Evolutionary conservation across 2,797 vertebrate genomes (phyloP).

Genomic region (Thripadectes ignobilis): DNA sequence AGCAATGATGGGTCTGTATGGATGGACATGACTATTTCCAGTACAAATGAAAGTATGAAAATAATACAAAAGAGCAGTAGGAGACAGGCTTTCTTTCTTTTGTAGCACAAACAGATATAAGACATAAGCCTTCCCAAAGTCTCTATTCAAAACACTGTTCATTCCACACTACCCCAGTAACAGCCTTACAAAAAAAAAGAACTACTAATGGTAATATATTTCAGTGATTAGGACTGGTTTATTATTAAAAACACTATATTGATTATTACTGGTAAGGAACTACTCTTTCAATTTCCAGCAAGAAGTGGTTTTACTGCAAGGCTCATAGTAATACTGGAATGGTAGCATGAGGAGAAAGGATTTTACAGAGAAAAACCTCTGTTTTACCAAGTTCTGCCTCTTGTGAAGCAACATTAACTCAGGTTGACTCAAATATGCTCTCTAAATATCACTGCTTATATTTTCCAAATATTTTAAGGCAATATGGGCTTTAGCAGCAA

Average conservation of each 20-base stretch:
- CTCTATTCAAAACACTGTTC: background rate
- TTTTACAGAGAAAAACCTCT: background rate
- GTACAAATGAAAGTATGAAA: background rate
- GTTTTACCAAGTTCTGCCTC: background rate
- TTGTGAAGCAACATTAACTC: background rate
- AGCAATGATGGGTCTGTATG: background rate
- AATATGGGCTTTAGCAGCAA: background rate
- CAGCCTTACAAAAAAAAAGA: background rate
- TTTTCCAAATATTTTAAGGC: background rate
- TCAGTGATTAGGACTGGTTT: background rate
- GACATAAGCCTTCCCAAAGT: background rate
- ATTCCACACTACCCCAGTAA: background rate
- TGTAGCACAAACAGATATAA: background rate
- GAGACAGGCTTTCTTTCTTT: background rate
- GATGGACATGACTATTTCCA: background rate
- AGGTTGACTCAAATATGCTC: background rate
- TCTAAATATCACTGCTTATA: background rate
- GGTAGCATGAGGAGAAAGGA: background rate
- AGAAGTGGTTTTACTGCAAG: background rate
- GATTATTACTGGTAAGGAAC: background rate
- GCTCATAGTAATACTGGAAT: background rate
- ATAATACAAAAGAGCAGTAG: background rate
- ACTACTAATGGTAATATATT: background rate
- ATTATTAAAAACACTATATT: background rate
- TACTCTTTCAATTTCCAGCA: background rate